Percentiles rank a stretch among this genome's conserved stretches.
These are phyloP conservation scores for Remorina albescens DNA, from an alignment of 2,797 vertebrate species.

Conservation along the genomic window DNA sequence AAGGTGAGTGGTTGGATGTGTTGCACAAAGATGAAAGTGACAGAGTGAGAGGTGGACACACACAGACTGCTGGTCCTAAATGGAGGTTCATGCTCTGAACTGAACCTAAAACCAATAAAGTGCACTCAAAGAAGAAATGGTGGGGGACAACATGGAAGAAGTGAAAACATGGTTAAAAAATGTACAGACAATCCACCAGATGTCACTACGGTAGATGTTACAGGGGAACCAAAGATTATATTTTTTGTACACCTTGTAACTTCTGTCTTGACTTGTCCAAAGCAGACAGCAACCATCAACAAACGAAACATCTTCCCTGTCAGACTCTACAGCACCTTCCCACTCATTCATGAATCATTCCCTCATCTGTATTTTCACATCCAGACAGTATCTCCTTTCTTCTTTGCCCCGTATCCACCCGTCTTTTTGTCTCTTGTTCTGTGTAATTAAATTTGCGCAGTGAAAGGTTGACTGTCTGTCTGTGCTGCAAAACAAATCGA, in stretches of 20 bases:
- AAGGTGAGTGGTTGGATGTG: slow-evolving; percentile 11
- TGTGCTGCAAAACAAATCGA: slow-evolving; percentile 76
- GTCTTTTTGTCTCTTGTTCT: slow-evolving; percentile 47
- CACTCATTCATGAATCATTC: slow-evolving; percentile 16
- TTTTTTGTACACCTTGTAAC: slow-evolving; percentile 2
- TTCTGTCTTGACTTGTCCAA: background rate
- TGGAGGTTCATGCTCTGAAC: slow-evolving; percentile 1
- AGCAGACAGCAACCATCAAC: background rate
- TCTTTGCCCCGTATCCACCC: slow-evolving; percentile 40
- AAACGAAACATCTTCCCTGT: background rate
- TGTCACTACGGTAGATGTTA: slow-evolving; percentile 73
- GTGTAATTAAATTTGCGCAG: slow-evolving; percentile 73
- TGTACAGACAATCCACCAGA: slow-evolving; percentile 66
- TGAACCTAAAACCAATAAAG: slow-evolving; percentile 13
- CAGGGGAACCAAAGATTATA: background rate
- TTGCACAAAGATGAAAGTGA: slow-evolving; percentile 19
- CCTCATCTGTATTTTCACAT: slow-evolving; percentile 11
- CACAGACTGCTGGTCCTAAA: background rate
- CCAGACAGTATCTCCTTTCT: slow-evolving; percentile 24
- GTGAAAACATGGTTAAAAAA: background rate
- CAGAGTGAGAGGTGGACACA: slow-evolving; percentile 28
- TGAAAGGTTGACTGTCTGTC: slow-evolving; percentile 70
- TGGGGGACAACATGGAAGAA: background rate
- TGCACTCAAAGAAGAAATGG: slow-evolving; percentile 1
- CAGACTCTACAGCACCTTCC: background rate